Evolutionary conservation across 2,797 vertebrate genomes (phyloP), one percentile per base, ranked within the genome.

Genomic region (Falco biarmicus): DNA sequence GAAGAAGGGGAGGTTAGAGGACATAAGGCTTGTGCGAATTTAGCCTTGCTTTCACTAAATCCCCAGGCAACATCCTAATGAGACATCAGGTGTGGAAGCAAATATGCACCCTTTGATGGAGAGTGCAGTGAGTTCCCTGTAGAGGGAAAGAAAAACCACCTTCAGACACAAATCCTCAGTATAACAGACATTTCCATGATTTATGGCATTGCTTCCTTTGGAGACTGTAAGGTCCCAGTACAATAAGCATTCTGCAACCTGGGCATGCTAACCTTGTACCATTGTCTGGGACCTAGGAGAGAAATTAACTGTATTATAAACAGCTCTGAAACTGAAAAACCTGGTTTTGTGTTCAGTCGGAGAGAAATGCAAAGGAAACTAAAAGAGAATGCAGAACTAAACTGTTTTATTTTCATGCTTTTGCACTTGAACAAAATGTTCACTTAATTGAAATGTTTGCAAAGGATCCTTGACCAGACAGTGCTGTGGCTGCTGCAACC

Each of bases 231-330:
- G 68, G 20, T 64, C 78, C 53, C 84, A 83, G 53, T 77, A 68
- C 74, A 83, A 64, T 84, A 85, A 95, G 79, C 41, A 31, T 83
- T 92, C 57, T 92, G 70, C 84, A 94, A 39, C 88, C 48, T 90
- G 86, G 68, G 45, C 59, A 32, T 64, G 17, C 70, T 90, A 91
- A 87, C 53, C 29, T 71, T 76, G 34, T 89, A 31, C 57, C 12
- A 32, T 80, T 89, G 74, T 41, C 77, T 79, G 26, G 75, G 64
- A 91, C 80, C 25, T 87, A 34, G 64, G 66, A 89, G 74, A 83
- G 81, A 90, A 90, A 87, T 89, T 57, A 93, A 63, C 73, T 66
- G 63, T 56, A 54, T 83, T 47, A 69, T 89, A 77, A 95, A 77
- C 68, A 89, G 8, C 64, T 93, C 57, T 77, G 81, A 64, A 96